Evolutionary conservation across 2,797 vertebrate species (phyloP).

Genomic region (Liasis olivaceus): DNA sequence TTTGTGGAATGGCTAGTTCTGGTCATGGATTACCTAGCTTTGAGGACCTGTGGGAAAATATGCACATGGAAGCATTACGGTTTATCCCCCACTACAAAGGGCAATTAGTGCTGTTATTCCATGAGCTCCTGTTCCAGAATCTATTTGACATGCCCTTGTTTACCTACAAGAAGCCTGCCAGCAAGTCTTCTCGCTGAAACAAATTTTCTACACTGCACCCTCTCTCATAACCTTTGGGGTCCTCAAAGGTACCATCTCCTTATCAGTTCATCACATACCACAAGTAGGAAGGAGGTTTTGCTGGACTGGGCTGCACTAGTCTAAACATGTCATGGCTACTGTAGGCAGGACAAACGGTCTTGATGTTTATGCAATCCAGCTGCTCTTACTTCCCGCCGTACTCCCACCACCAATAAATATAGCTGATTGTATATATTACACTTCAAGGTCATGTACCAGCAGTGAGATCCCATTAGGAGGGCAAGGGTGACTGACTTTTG

Average conservation of each 20-base stretch:
- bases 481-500: constrained; percentile 75
- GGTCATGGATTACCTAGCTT: neutral
- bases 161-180: neutral
- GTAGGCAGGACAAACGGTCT: constrained; percentile 67
- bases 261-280: constrained; percentile 20
- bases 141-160: neutral
- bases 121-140: neutral
- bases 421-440: constrained; percentile 73
- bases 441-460: constrained; percentile 61
- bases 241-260: neutral
- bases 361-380: constrained; percentile 43
- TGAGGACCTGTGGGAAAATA: neutral
- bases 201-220: neutral
- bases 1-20: neutral
- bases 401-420: constrained; percentile 63
- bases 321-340: neutral
- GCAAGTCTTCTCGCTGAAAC: neutral
- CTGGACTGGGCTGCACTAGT: constrained; percentile 27
- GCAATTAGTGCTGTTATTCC: neutral
- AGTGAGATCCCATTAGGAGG: constrained; percentile 76
- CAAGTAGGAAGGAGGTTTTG: constrained; percentile 1
- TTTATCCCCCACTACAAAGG: neutral
- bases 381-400: constrained; percentile 48
- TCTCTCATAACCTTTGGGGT: constrained; percentile 5
- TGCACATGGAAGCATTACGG: neutral